Base-by-base conservation (phyloP, 1,140 invertebrate species). In the Hylaeus anthracinus region DNA sequence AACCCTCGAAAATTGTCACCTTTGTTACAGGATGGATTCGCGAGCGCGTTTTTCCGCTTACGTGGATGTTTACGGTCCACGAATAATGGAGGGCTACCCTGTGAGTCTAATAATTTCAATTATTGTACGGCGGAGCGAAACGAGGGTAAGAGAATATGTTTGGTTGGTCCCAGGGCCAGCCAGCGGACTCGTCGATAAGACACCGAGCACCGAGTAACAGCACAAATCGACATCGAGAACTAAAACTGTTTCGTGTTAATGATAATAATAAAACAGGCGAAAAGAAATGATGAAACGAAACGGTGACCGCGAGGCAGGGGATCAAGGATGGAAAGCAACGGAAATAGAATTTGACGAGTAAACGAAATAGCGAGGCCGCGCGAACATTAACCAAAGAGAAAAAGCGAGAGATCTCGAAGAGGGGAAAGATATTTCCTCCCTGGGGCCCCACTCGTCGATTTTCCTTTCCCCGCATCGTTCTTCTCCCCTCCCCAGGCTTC, bases 341-440 rank as follows among this genome's bases (percentile, higher is more conserved):
- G 10, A 45, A 15, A 66, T 41, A 69, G 5, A 39, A 48, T 56
- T n/a, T 12, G 45, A 15, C 15, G 45, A 66, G 53, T n/a, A 26
- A 73, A 51, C 14, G 64, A 67, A 41, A 76, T 41, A 58, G 41
- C 4, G 4, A 67, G 43, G 3, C n/a, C 1, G 51, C 39, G 15
- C 1, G 51, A 51, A 15, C 3, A 1, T 37, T 10, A n/a, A 8
- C 6, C 1, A 45, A 1, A n/a, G 1, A 72, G 61, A 53, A 45
- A 58, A 56, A 64, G 45, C n/a, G 15, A 55, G 48, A 43, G 45
- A 26, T 6, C 1, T 0, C 39, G 53, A 26, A 45, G 58, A 55
- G 66, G 73, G 74, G 48, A 37, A 70, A 58, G 56, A 79, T 86
- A 67, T 74, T 84, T 73, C 51, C 80, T 65, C 64, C 64, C 81